Conservation (phyloP, 1,140 invertebrate species). For the Meloidogyne hapla region DNA sequence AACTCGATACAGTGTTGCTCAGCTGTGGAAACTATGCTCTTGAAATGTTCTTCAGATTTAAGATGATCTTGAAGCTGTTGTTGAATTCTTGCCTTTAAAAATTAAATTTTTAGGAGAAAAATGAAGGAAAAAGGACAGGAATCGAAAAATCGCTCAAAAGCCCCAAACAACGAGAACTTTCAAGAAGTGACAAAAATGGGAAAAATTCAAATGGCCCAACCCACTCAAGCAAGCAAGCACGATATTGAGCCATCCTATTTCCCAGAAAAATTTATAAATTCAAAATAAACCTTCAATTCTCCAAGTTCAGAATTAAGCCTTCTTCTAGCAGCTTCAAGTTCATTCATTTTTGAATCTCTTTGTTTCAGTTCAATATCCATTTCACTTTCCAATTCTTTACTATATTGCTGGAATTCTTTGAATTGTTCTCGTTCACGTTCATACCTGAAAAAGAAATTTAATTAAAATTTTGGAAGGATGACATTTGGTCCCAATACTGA, state of each 20-base stretch:
- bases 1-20: conserved; percentile 23
- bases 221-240: no score
- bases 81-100: conserved; percentile 25
- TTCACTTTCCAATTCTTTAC: conserved; percentile 38
- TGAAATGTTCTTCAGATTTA: conserved; percentile 16
- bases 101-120: conserved; percentile 7
- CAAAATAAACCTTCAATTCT: conserved; percentile 31
- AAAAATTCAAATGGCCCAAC: no score
- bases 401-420: conserved; percentile 35
- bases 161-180: not conserved
- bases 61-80: conserved; percentile 22
- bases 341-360: conserved; percentile 20
- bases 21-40: not conserved
- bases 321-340: conserved; percentile 23
- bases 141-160: no score
- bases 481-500: no score
- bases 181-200: no score
- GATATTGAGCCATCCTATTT: no score
- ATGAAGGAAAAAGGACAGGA: not conserved
- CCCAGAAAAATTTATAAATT: conserved; percentile 15
- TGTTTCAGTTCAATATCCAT: conserved; percentile 33
- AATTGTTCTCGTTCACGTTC: conserved; percentile 37
- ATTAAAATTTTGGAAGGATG: not conserved
- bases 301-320: conserved; percentile 11
- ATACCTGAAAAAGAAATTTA: conserved; percentile 30